Evolutionary conservation across 1,140 invertebrate species (phyloP).

Genomic region (Listronotus oregonensis): DNA sequence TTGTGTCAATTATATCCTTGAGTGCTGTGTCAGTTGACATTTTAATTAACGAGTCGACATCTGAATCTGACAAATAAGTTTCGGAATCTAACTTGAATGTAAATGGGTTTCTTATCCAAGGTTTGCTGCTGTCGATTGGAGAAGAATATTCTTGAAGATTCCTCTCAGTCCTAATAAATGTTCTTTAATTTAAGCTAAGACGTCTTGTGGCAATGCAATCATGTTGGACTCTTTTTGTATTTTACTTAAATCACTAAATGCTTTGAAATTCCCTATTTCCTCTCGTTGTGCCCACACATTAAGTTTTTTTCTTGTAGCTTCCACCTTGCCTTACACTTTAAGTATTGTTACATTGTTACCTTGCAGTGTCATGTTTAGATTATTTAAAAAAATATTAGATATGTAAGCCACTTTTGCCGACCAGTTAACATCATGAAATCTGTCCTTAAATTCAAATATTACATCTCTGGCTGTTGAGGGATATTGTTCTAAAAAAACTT

Average conservation of each 20-base stretch:
- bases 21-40: neutral
- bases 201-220: neutral
- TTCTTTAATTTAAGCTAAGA: neutral
- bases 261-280: neutral
- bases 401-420: neutral
- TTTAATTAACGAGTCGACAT: constrained; percentile 2
- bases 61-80: constrained; percentile 2
- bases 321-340: neutral
- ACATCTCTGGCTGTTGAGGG: too few species aligned
- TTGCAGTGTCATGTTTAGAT: neutral
- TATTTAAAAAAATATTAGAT: constrained; percentile 9
- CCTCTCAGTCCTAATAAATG: neutral
- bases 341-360: neutral
- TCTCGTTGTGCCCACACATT: too few species aligned
- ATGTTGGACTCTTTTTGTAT: constrained; percentile 1
- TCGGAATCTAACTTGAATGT: too few species aligned
- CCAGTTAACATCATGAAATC: constrained; percentile 2
- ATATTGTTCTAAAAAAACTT: too few species aligned
- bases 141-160: constrained; percentile 1
- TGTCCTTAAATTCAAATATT: neutral
- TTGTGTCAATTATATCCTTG: too few species aligned
- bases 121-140: constrained; percentile 3
- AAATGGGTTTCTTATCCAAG: neutral
- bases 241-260: neutral
- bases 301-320: too few species aligned